Conservation (phyloP, 2,888 invertebrate genomes). For the Drosophila lutescens region DNA sequence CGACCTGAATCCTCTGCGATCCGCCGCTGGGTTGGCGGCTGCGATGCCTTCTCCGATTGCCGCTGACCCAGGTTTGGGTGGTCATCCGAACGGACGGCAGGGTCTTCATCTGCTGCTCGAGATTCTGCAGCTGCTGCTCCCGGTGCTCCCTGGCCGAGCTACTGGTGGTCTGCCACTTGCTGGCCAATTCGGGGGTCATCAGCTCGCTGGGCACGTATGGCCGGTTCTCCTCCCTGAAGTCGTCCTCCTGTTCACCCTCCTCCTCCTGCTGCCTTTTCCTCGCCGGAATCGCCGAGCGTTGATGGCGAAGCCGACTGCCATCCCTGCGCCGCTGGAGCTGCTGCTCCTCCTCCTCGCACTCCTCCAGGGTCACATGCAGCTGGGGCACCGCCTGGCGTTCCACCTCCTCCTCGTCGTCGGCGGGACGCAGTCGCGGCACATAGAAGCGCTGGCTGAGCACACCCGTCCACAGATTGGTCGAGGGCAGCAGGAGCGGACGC, state of each 20-base stretch:
- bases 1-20: background rate
- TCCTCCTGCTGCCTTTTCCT: background rate
- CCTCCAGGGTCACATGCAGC: background rate
- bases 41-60: background rate
- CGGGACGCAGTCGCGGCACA: background rate
- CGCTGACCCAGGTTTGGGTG: background rate
- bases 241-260: background rate
- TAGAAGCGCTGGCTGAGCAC: slow-evolving; percentile 13
- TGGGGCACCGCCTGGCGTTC: slow-evolving; percentile 3
- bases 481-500: slow-evolving; percentile 11
- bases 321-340: background rate
- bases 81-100: background rate
- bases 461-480: slow-evolving; percentile 16
- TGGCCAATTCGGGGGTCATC: slow-evolving; percentile 10
- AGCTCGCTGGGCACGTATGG: slow-evolving; percentile 3
- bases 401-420: background rate
- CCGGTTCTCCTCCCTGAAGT: background rate
- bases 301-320: background rate
- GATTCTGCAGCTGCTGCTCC: background rate
- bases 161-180: slow-evolving; percentile 5
- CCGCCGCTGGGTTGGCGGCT: background rate
- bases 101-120: background rate
- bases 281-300: no score
- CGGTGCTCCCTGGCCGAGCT: background rate
- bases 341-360: slow-evolving; percentile 10